These are phyloP conservation scores for Epinephelus cyanopodus DNA, from an alignment of 2,113 vertebrate genomes.

Conservation along the genomic window DNA sequence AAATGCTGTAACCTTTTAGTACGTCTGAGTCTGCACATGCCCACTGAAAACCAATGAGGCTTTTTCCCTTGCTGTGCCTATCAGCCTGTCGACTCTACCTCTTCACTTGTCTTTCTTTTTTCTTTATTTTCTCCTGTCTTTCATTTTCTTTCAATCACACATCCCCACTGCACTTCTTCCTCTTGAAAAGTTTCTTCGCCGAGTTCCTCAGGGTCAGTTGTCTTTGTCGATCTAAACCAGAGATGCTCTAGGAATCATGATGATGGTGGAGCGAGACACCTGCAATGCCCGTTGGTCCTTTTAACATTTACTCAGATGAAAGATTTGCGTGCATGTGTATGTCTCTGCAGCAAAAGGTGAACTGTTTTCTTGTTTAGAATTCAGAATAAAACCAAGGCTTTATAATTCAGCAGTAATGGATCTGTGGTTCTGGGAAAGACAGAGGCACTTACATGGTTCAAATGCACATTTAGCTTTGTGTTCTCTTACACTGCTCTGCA, in stretches of 20 bases:
- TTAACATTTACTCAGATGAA: slow-evolving; percentile 42
- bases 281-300: slow-evolving; percentile 25
- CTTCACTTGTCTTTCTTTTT: slow-evolving; percentile 39
- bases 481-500: not conserved
- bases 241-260: slow-evolving; percentile 15
- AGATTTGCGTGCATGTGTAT: slow-evolving; percentile 29
- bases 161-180: slow-evolving; percentile 1
- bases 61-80: slow-evolving; percentile 35
- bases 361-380: not conserved
- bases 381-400: not conserved
- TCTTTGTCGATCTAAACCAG: slow-evolving; percentile 39
- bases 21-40: slow-evolving; percentile 74
- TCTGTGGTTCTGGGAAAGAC: not conserved
- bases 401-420: slow-evolving; percentile 4
- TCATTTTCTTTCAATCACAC: slow-evolving; percentile 46
- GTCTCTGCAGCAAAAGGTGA: not conserved
- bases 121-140: slow-evolving; percentile 20
- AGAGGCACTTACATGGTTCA: too few relatives aligned
- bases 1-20: slow-evolving; percentile 83
- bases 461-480: not conserved
- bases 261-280: slow-evolving; percentile 27
- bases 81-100: slow-evolving; percentile 32
- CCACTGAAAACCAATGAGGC: slow-evolving; percentile 78
- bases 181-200: slow-evolving; percentile 30
- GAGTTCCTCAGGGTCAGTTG: slow-evolving; percentile 13